Evolutionary conservation across 2,797 vertebrate species (phyloP).

Genomic region (Cuniculus paca): DNA sequence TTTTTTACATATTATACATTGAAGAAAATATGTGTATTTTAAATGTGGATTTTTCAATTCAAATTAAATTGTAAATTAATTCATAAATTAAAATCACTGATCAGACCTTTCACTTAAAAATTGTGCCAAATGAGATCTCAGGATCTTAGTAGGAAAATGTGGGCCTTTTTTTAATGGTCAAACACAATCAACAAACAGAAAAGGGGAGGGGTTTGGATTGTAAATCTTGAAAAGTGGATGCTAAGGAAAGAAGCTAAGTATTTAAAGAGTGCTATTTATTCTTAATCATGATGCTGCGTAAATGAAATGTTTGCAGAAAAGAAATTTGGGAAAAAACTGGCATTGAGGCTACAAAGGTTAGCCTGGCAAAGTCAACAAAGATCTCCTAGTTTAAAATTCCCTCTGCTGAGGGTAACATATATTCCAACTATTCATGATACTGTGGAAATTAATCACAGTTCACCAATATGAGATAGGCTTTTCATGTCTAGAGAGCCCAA

Average conservation of each 20-base stretch:
- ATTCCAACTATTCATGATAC: background rate
- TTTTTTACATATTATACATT: background rate
- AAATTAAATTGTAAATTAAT: slow-evolving; percentile 49
- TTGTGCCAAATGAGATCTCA: background rate
- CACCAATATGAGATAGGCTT: background rate
- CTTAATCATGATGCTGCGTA: background rate
- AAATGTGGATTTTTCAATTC: background rate
- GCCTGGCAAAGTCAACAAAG: background rate
- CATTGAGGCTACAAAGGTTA: background rate
- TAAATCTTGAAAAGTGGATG: background rate
- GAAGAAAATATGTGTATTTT: background rate
- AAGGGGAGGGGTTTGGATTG: background rate
- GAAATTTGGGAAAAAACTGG: background rate
- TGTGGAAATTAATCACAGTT: background rate
- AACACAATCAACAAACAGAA: background rate
- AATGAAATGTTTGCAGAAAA: background rate
- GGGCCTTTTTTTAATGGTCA: background rate
- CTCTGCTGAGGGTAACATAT: background rate
- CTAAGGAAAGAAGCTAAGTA: background rate
- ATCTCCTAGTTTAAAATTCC: background rate
- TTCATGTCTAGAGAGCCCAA: background rate
- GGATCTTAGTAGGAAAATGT: background rate
- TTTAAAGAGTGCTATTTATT: background rate
- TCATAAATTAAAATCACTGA: background rate
- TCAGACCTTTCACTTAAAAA: slow-evolving; percentile 5